phyloP scores from a whole-genome alignment of 1,140 invertebrate genomes.

The Paraescarpia echinospica region DNA sequence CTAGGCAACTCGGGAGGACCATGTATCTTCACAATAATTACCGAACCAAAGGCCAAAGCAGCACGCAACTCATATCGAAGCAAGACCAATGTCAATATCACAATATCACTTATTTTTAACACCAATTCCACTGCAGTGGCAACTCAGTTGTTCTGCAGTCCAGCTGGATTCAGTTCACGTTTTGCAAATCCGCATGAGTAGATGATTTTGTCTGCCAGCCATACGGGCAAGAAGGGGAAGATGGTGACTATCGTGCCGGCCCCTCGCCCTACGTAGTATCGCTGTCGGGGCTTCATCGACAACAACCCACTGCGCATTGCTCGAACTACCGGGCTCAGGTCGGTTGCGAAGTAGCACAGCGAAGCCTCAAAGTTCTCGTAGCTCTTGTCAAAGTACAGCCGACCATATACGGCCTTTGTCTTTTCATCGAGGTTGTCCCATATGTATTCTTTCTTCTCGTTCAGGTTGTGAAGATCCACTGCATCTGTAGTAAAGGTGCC shows the following conservation, averaged over 20 bases:
- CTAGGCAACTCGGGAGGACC: not conserved
- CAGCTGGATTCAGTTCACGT: not conserved
- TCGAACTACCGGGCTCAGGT: slow-evolving; percentile 50
- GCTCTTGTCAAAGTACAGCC: slow-evolving; percentile 36
- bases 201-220: slow-evolving; percentile 44
- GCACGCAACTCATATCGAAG: not conserved
- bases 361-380: slow-evolving; percentile 15
- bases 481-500: not conserved
- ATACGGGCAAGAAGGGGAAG: slow-evolving; percentile 49
- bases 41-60: not conserved
- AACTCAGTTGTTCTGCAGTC: slow-evolving; percentile 12
- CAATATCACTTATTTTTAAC: not conserved
- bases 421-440: slow-evolving; percentile 47
- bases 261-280: slow-evolving; percentile 49
- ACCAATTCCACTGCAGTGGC: not conserved
- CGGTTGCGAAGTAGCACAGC: slow-evolving; percentile 29
- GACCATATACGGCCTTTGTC: slow-evolving; percentile 42
- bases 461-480: not conserved
- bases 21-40: not conserved
- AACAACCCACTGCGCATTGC: slow-evolving; percentile 51
- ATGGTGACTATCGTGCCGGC: slow-evolving; percentile 46
- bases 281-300: slow-evolving; percentile 48
- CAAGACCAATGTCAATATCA: not conserved
- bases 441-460: slow-evolving; percentile 39
- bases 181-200: not conserved